These are phyloP conservation scores for Perdita meconis DNA, from an alignment of 2,888 invertebrate species.

Conservation along the genomic window DNA sequence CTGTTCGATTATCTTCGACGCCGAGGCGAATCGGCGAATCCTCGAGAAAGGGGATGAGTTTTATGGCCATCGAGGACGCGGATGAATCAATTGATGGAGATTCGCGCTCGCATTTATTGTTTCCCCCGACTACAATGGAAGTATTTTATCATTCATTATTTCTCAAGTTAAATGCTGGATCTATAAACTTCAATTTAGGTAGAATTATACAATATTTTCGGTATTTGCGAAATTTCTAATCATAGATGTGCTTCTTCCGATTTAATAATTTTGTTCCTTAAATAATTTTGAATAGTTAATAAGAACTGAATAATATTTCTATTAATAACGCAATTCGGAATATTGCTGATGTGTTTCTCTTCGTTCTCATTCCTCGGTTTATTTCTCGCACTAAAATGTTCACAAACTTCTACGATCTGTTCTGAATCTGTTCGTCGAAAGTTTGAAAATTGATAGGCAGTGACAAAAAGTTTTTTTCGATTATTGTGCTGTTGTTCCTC, in stretches of 20 bases:
- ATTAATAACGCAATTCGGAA: too few relatives aligned
- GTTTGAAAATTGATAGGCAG: background rate
- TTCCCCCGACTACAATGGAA: background rate
- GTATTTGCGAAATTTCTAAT: background rate
- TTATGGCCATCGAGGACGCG: conserved; percentile 14
- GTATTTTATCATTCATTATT: background rate
- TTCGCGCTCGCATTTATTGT: background rate
- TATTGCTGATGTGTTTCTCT: background rate
- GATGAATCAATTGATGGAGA: conserved; percentile 16
- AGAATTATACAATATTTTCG: background rate
- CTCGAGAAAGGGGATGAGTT: background rate
- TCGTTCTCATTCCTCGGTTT: background rate
- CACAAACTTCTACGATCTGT: background rate
- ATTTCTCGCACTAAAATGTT: background rate
- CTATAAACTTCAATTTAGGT: background rate
- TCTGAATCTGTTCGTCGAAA: background rate
- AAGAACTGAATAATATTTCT: too few relatives aligned
- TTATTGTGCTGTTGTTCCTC: conserved; percentile 8
- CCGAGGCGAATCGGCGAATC: conserved; percentile 4
- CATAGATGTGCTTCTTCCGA: background rate
- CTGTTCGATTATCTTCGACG: conserved; percentile 52
- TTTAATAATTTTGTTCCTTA: background rate
- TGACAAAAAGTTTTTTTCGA: background rate
- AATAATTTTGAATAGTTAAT: background rate
- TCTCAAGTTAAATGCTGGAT: background rate